Evolutionary conservation across 2,888 invertebrate genomes (phyloP), one percentile per base, ranked within the genome.

Genomic region (Odontomyia ornata): DNA sequence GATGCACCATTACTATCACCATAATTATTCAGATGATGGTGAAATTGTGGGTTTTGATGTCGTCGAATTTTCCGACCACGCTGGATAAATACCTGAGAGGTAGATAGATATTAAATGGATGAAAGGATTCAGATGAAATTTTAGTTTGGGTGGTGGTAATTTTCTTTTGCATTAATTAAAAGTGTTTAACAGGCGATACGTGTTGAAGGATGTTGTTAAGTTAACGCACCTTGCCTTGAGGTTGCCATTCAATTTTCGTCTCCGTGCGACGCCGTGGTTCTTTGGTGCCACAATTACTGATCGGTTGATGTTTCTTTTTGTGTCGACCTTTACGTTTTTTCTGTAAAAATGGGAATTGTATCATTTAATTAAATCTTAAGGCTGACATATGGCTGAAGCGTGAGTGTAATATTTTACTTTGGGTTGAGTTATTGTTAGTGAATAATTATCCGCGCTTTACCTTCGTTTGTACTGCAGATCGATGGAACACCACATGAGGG

Each of bases 401-500:
- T 36, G 36, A 5, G 36, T 36, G 36, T 36, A 36, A 36, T 5
- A 5, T 36, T 36, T 9, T 9, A 36, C n/a, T n/a, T n/a, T n/a
- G n/a, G n/a, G n/a, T n/a, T n/a, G n/a, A n/a, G n/a, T n/a, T n/a
- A n/a, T n/a, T n/a, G n/a, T n/a, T n/a, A n/a, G n/a, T n/a, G n/a
- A n/a, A n/a, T n/a, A n/a, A 5, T 46, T 23, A 43, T 46, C 43
- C 9, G 7, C 3, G 7, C 25, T 73, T 81, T 82, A 84, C 84
- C 80, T 86, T 86, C 69, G 83, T 82, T 80, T 85, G 84, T n/a
- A 91, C 89, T 15, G 91, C 91, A 62, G 92, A 91, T 83, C 92
- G 88, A 84, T 90, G 91, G 82, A 90, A 93, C 77, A 93, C 88
- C 64, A 93, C 88, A 83, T 93, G 93, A 77, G 91, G 90, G 84